Evolutionary conservation across 1,140 invertebrate genomes (phyloP).

Genomic region (Diorhabda elongata): DNA sequence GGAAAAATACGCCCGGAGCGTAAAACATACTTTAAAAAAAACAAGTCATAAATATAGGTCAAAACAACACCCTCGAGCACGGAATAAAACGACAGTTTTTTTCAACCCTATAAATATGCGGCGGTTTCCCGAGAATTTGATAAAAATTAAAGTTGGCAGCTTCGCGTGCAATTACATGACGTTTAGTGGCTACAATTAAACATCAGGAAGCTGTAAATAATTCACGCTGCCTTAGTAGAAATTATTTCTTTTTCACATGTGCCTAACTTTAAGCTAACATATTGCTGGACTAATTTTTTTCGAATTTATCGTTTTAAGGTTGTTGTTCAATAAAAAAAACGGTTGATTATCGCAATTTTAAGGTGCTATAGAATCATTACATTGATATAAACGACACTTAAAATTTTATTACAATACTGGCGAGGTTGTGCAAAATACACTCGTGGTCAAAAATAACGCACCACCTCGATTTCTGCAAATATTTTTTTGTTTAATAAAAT

Average conservation of each 20-base stretch:
- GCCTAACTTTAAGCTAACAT: too few relatives aligned
- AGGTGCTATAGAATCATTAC: too few relatives aligned
- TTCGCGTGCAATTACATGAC: conserved; percentile 20
- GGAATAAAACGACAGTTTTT: neutral
- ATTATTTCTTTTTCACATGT: neutral
- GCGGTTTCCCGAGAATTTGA: conserved; percentile 12
- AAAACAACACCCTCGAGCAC: neutral
- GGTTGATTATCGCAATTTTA: too few relatives aligned
- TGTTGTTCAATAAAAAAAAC: too few relatives aligned
- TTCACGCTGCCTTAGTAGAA: conserved; percentile 18
- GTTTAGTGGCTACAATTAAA: conserved; percentile 20
- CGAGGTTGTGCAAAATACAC: too few relatives aligned
- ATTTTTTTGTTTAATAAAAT: too few relatives aligned
- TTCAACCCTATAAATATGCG: neutral
- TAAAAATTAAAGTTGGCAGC: conserved; percentile 22
- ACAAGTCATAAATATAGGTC: conserved; percentile 4
- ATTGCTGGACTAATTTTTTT: too few relatives aligned
- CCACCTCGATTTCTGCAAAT: too few relatives aligned
- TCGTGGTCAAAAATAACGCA: too few relatives aligned
- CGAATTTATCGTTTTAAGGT: too few relatives aligned
- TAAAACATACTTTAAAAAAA: neutral
- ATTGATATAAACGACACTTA: too few relatives aligned
- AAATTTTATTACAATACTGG: too few relatives aligned
- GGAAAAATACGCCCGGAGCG: neutral
- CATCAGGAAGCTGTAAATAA: conserved; percentile 23